Conservation (phyloP, 2,797 vertebrate genomes). For the Eulemur mongoz region DNA sequence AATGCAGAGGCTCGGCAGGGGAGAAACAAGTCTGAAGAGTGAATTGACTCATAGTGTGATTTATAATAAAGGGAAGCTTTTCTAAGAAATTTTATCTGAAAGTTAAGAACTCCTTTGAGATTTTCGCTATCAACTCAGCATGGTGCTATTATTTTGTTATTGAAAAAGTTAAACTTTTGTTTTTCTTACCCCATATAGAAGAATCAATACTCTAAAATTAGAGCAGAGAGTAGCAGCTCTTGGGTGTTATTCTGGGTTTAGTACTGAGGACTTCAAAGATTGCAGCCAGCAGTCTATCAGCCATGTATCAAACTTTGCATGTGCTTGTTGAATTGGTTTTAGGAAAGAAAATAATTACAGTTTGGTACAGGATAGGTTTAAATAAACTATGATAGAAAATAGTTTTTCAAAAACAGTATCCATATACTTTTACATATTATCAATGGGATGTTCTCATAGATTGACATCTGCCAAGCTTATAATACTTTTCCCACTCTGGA, state of each 20-base stretch:
- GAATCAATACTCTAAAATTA: constrained; percentile 61
- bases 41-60: constrained; percentile 18
- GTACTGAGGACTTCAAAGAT: background rate
- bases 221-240: background rate
- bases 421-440: background rate
- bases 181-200: constrained; percentile 52
- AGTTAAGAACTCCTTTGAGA: constrained; percentile 66
- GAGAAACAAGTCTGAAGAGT: background rate
- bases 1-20: constrained; percentile 13
- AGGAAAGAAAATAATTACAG: background rate
- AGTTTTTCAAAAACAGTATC: background rate
- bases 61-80: constrained; percentile 62
- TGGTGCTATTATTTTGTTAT: constrained; percentile 67
- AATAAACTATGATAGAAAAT: background rate
- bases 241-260: background rate
- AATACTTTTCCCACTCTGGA: background rate
- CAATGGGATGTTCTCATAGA: background rate
- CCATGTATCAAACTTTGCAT: background rate
- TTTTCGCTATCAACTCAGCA: constrained; percentile 53
- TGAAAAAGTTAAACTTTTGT: constrained; percentile 65
- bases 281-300: background rate
- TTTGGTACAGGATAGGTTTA: background rate
- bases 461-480: background rate
- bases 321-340: background rate
- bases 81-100: constrained; percentile 57